Conservation (phyloP, 2,113 vertebrate genomes). For the Rhinopithecus roxellana region DNA sequence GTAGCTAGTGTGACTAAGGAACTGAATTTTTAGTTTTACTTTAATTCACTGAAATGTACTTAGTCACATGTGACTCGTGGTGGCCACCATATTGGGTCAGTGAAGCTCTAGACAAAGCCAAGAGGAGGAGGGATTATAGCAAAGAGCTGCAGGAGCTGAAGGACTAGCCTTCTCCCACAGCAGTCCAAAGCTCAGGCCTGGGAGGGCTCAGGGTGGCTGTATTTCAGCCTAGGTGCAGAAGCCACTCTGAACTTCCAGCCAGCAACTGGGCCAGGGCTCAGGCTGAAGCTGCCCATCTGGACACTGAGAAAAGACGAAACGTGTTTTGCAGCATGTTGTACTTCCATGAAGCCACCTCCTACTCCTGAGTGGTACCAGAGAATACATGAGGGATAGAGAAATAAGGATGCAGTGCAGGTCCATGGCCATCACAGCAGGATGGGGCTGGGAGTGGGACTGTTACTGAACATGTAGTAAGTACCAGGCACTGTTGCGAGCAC, state of each 20-base stretch:
- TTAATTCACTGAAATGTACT: neutral
- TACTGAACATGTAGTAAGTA: neutral
- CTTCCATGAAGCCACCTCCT: neutral
- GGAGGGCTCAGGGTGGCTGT: neutral
- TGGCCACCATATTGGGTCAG: neutral
- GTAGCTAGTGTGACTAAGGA: neutral
- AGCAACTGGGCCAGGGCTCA: neutral
- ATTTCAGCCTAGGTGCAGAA: neutral
- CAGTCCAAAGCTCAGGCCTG: neutral
- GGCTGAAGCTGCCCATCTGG: neutral
- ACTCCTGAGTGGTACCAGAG: neutral
- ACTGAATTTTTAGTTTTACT: neutral
- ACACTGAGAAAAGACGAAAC: neutral
- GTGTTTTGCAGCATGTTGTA: neutral
- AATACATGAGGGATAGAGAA: neutral
- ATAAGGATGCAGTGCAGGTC: neutral
- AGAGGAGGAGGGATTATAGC: neutral
- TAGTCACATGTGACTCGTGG: neutral
- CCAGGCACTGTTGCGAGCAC: neutral
- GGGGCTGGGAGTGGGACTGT: neutral
- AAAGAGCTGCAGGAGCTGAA: neutral
- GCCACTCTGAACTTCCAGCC: neutral
- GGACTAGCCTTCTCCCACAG: too few relatives aligned
- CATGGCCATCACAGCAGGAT: fast-evolving
- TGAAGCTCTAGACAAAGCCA: neutral